Evolutionary conservation across 2,113 vertebrate species (phyloP).

Genomic region (Triplophysa rosa): DNA sequence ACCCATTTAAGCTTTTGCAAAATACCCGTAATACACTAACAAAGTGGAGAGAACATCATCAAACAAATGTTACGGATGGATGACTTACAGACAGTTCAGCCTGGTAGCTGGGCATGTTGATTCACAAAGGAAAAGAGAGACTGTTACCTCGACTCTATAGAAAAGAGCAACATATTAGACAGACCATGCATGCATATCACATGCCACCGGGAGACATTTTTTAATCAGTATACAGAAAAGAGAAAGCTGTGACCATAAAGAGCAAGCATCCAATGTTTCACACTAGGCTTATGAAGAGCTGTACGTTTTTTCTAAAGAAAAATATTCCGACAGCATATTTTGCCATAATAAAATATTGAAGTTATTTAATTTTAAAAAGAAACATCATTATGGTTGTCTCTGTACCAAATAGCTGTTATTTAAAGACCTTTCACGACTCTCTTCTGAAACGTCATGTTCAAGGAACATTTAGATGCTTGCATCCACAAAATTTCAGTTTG

Average conservation of each 20-base stretch:
- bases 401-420: conserved; percentile 1
- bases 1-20: conserved; percentile 19
- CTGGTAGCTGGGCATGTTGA: conserved; percentile 25
- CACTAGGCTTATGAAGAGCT: too few relatives aligned
- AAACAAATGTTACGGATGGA: conserved; percentile 36
- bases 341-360: too few relatives aligned
- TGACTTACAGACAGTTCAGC: conserved; percentile 28
- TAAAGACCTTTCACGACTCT: neutral
- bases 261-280: too few relatives aligned
- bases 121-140: neutral
- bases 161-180: conserved; percentile 3
- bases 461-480: conserved; percentile 24
- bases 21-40: conserved; percentile 17
- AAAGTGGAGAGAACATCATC: conserved; percentile 22
- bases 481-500: conserved; percentile 16
- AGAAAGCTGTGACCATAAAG: too few relatives aligned
- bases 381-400: neutral
- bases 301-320: too few relatives aligned
- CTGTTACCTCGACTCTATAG: conserved; percentile 9
- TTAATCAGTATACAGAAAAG: neutral
- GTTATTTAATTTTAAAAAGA: too few relatives aligned
- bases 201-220: neutral
- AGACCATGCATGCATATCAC: conserved; percentile 23
- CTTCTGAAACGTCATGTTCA: conserved; percentile 8
- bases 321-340: neutral